Conservation (phyloP, 2,113 vertebrate genomes). For the Mugil cephalus region DNA sequence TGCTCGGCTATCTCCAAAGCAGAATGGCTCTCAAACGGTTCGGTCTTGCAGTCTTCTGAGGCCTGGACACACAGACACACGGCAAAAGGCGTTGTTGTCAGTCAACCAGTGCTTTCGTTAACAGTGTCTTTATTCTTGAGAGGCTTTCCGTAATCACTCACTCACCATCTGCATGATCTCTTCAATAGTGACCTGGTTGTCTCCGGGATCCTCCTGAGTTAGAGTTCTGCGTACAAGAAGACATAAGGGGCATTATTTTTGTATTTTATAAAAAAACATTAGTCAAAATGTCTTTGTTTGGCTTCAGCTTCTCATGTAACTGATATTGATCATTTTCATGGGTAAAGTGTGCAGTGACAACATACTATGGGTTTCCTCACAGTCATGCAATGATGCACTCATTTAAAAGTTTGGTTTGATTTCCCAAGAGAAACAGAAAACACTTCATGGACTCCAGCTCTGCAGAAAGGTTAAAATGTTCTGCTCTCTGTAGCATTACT, state of each 20-base stretch:
- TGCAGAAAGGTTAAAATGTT: too few species aligned
- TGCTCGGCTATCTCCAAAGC: conserved; percentile 97
- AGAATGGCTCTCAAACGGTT: conserved; percentile 94
- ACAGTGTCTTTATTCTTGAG: conserved; percentile 2
- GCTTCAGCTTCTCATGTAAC: too few species aligned
- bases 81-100: conserved; percentile 2
- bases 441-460: too few species aligned
- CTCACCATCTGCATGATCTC: conserved; percentile 92
- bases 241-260: neutral
- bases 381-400: too few species aligned
- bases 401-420: too few species aligned
- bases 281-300: neutral
- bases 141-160: neutral
- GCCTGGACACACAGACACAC: conserved; percentile 79
- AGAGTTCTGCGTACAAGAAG: conserved; percentile 85
- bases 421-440: too few species aligned
- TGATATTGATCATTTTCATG: too few species aligned
- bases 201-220: conserved; percentile 94
- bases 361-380: too few species aligned
- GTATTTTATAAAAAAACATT: too few species aligned
- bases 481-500: too few species aligned
- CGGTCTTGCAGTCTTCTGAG: conserved; percentile 84
- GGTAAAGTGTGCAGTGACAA: too few species aligned
- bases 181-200: conserved; percentile 93
- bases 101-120: neutral